Evolutionary conservation across 2,113 vertebrate genomes (phyloP), one percentile per base, ranked within the genome.

Genomic region (Neogobius melanostomus): DNA sequence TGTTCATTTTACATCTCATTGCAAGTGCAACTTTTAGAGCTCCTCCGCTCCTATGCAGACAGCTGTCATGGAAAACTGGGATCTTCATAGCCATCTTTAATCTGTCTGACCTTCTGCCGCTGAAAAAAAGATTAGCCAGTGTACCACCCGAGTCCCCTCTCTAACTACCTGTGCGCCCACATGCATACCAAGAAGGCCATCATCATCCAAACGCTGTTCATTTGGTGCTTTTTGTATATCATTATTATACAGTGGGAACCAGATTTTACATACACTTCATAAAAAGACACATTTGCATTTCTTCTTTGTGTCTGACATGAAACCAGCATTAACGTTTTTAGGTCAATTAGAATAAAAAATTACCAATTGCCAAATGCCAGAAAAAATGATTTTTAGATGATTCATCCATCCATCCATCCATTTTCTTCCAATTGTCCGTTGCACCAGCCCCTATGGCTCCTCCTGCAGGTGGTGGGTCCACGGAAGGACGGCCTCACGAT

Each of bases 1-100:
- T 87, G 83, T 90, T 89, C 76, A 91, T 92, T 91, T 92, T 90
- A 87, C 85, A 90, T 90, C 87, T 91, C 88, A 88, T 84, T 88
- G 82, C 84, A 77, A 87, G 81, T 69, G 85, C 42, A 66, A 78
- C 85, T 89, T 89, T 83, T 46, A 79, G 82, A 89, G 84, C 62
- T 54, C 70, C 68, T 61, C 15, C 17, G 72, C 82, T 84, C 75
- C 80, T 87, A 86, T 78, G 85, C 88, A 87, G 85, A 86, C 87
- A 91, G 82, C 87, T 80, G 88, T 81, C 80, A 80, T 74, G 61
- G 81, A 89, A 88, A 90, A 84, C 71, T 69, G 82, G 82, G 80
- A 87, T 88, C 85, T 89, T 89, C 88, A 91, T 85, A 81, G 84
- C 78, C 66, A 73, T 74, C 71, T 91, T 89, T 90, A 90, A 92